Percentiles rank a stretch among this genome's conserved stretches.
phyloP scores from a whole-genome alignment of 2,888 invertebrate species.

The Cataglyphis rosenhaueri region DNA sequence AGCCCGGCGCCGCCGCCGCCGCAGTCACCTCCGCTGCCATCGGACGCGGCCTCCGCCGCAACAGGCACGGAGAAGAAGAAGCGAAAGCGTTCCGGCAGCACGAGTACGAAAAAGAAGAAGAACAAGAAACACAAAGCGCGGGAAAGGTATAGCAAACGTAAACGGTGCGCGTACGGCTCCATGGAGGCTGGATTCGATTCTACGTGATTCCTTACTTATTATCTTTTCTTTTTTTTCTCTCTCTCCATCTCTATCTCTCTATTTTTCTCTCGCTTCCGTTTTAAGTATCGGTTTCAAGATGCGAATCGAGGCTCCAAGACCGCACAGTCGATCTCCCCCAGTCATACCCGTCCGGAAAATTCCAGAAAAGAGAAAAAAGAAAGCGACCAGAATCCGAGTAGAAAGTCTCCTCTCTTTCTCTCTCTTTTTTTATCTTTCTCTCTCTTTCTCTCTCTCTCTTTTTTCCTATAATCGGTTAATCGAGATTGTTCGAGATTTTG shows the following conservation, averaged over 20 bases:
- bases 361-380: conserved; percentile 24
- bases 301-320: conserved; percentile 80
- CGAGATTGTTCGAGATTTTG: conserved; percentile 76
- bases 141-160: conserved; percentile 87
- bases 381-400: conserved; percentile 62
- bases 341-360: conserved; percentile 19
- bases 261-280: conserved; percentile 20
- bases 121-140: conserved; percentile 89
- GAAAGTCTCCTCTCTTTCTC: conserved; percentile 62
- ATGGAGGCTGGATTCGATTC: conserved; percentile 79
- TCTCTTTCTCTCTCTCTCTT: conserved; percentile 64
- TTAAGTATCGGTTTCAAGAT: conserved; percentile 43
- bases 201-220: conserved; percentile 12
- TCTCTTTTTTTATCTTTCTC: conserved; percentile 66
- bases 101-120: conserved; percentile 88
- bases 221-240: background rate
- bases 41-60: conserved; percentile 86
- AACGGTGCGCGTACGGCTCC: conserved; percentile 76
- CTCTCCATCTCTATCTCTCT: conserved; percentile 9
- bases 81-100: conserved; percentile 85
- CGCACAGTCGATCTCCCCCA: conserved; percentile 71
- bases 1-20: conserved; percentile 86
- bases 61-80: conserved; percentile 81
- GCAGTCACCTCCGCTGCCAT: conserved; percentile 86
- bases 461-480: conserved; percentile 61